Percentiles rank a stretch among this genome's conserved stretches.
These are phyloP conservation scores for Dinomys branickii DNA, from an alignment of 2,113 vertebrate species.

Conservation along the genomic window DNA sequence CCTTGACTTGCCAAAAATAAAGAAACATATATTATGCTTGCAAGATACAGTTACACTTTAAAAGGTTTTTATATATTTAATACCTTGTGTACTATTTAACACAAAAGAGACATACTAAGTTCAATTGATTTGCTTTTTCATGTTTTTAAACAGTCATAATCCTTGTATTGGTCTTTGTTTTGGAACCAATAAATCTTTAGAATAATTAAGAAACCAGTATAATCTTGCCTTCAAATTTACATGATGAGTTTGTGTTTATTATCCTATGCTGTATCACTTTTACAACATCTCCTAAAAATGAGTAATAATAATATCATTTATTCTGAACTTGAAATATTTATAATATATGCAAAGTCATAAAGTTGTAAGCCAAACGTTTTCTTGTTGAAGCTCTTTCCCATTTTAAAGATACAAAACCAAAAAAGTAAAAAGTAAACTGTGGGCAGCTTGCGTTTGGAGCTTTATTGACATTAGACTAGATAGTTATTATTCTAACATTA, in stretches of 20 bases:
- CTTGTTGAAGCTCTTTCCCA: background rate
- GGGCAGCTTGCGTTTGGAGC: background rate
- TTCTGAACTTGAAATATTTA: conserved; percentile 4
- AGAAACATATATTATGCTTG: conserved; percentile 71
- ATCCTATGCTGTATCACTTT: background rate
- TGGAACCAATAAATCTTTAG: conserved; percentile 44
- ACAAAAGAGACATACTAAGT: conserved; percentile 61
- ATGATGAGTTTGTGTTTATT: conserved; percentile 19
- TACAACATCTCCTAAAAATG: background rate
- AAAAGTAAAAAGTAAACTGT: conserved; percentile 19
- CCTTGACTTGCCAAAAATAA: conserved; percentile 82
- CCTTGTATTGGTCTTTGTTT: conserved; percentile 54
- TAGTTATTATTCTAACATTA: background rate
- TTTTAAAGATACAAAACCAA: conserved; percentile 15
- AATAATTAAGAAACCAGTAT: conserved; percentile 15
- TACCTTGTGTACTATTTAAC: conserved; percentile 74
- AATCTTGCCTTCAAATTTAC: conserved; percentile 40
- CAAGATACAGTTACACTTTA: conserved; percentile 79
- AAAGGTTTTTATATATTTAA: conserved; percentile 76
- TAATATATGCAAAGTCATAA: conserved; percentile 17
- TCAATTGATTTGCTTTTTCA: conserved; percentile 63
- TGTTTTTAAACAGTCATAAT: conserved; percentile 41
- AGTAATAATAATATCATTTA: conserved; percentile 55
- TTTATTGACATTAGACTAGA: background rate
- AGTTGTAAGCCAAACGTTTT: conserved; percentile 35